Conservation (phyloP, 2,888 invertebrate species). For the Dynastes grantii region DNA sequence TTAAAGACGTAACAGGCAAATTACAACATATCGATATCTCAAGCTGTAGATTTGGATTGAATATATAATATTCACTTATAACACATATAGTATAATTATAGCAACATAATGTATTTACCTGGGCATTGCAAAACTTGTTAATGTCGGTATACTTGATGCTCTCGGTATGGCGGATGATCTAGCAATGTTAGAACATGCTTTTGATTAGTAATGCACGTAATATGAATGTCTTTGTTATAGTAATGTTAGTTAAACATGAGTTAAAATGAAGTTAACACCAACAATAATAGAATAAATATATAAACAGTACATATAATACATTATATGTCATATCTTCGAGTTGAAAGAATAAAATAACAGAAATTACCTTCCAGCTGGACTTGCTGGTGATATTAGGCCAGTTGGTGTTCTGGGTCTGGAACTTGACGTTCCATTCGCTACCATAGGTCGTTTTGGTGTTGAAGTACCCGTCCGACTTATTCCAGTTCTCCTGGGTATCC, state of each 20-base stretch:
- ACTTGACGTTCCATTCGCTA: slow-evolving; percentile 68
- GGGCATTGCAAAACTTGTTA: slow-evolving; percentile 82
- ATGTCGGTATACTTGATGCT: slow-evolving; percentile 92
- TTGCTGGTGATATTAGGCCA: slow-evolving; percentile 83
- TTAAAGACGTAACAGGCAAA: not conserved
- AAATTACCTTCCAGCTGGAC: slow-evolving; percentile 80
- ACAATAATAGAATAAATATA: slow-evolving; percentile 4
- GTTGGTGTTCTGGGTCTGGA: slow-evolving; percentile 85
- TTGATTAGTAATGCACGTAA: slow-evolving; percentile 49
- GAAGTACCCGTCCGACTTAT: slow-evolving; percentile 71
- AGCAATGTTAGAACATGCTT: slow-evolving; percentile 65
- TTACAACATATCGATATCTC: not conserved
- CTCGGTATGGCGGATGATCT: slow-evolving; percentile 85
- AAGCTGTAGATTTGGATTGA: not conserved
- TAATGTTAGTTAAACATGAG: slow-evolving; percentile 14
- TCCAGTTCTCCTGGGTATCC: slow-evolving; percentile 84
- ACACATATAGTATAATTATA: slow-evolving; percentile 15
- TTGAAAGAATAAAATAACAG: not conserved
- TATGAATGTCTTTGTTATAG: slow-evolving; percentile 34
- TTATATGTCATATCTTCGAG: not conserved
- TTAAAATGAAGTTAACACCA: slow-evolving; percentile 7
- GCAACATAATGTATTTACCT: slow-evolving; percentile 74
- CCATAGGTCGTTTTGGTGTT: slow-evolving; percentile 77
- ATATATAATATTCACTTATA: not conserved
- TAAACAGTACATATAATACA: too few relatives aligned